phyloP scores from a whole-genome alignment of 2,888 invertebrate genomes.

The Leptopilina drosophilae region DNA sequence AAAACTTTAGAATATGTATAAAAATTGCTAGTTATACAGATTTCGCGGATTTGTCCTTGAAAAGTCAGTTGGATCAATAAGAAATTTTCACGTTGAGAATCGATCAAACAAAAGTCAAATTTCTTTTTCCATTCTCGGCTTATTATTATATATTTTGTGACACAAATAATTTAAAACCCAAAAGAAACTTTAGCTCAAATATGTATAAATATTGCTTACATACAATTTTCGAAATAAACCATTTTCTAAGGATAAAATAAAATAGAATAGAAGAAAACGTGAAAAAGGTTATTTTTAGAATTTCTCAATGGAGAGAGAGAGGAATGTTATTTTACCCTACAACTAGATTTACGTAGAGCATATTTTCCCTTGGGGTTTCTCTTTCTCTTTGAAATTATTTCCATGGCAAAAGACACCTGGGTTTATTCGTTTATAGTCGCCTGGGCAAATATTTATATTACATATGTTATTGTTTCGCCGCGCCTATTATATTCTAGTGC shows the following conservation, averaged over 20 bases:
- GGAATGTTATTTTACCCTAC: conserved; percentile 12
- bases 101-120: conserved; percentile 24
- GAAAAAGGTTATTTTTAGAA: neutral
- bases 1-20: no score
- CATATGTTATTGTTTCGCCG: neutral
- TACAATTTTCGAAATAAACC: no score
- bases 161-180: conserved; percentile 5
- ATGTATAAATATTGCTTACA: no score
- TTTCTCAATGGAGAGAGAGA: neutral
- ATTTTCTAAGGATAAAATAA: no score
- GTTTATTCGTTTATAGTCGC: neutral
- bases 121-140: neutral
- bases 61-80: conserved; percentile 17
- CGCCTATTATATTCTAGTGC: neutral
- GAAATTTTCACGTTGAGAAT: conserved; percentile 7
- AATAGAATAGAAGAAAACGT: neutral
- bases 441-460: conserved; percentile 1
- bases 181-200: neutral
- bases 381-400: neutral
- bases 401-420: conserved; percentile 12
- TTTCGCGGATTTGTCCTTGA: neutral
- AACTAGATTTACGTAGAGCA: neutral
- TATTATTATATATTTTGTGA: conserved; percentile 24
- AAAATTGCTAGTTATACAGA: neutral
- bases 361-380: neutral